Evolutionary conservation across 2,113 vertebrate species (phyloP).

Genomic region (Brachyhypopomus occidentalis): DNA sequence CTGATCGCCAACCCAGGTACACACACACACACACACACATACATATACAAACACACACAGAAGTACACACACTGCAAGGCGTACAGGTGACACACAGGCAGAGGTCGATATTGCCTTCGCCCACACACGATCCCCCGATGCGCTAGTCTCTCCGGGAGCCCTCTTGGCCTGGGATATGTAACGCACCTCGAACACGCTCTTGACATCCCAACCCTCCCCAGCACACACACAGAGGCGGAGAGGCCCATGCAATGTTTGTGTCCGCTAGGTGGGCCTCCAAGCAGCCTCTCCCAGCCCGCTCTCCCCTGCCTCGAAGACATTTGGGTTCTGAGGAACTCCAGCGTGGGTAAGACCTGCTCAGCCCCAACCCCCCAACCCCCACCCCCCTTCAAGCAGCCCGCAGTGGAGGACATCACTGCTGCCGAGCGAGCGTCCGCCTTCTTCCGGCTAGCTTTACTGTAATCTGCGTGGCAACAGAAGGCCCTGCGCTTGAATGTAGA

Average conservation of each 20-base stretch:
- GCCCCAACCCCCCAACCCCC: neutral
- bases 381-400: conserved; percentile 7
- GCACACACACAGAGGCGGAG: conserved; percentile 13
- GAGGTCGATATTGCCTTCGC: neutral
- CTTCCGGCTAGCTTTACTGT: neutral
- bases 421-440: neutral
- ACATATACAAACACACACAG: neutral
- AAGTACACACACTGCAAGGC: conserved; percentile 57
- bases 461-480: neutral
- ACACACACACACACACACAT: neutral
- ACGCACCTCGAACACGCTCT: conserved; percentile 26
- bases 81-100: neutral
- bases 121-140: neutral
- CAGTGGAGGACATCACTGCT: neutral
- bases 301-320: conserved; percentile 68
- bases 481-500: neutral
- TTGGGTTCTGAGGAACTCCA: conserved; percentile 72
- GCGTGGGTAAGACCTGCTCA: conserved; percentile 66
- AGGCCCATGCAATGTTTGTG: conserved; percentile 65
- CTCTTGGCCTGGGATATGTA: conserved; percentile 3
- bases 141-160: conserved; percentile 11
- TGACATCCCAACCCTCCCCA: neutral
- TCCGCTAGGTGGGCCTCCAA: conserved; percentile 65
- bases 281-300: conserved; percentile 61
- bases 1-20: conserved; percentile 66